A percentile compares a stretch with the other conserved stretches of the same genome.
Conservation (phyloP, 2,113 vertebrate genomes). For the Rhineura floridana region DNA sequence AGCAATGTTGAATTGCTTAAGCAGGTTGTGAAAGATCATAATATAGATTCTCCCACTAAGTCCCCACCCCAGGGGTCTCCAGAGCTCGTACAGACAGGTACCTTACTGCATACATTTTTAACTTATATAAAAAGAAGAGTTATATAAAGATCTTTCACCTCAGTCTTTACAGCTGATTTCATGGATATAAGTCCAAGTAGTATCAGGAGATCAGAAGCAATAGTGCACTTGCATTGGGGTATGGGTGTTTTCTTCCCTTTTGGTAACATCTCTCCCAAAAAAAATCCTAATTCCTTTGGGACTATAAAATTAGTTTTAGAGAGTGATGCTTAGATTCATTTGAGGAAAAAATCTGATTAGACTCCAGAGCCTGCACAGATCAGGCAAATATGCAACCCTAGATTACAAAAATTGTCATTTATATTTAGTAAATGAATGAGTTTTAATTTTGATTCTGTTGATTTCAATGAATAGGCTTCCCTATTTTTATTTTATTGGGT, state of each 20-base stretch:
- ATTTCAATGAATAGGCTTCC: neutral
- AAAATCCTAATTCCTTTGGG: neutral
- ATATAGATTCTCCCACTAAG: conserved; percentile 70
- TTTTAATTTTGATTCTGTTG: neutral
- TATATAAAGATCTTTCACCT: neutral
- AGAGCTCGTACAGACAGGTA: conserved; percentile 79
- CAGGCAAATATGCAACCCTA: neutral
- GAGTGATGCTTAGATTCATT: neutral
- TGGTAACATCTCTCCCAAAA: neutral
- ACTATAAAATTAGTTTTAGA: neutral
- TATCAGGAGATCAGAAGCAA: neutral
- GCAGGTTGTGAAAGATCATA: conserved; percentile 84
- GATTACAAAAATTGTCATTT: neutral
- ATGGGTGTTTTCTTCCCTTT: neutral
- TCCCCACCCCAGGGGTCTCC: conserved; percentile 80
- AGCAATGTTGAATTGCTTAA: conserved; percentile 93
- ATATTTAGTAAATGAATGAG: neutral
- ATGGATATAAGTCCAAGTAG: neutral
- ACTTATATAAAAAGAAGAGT: neutral
- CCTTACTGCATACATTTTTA: conserved; percentile 17
- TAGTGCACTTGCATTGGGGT: neutral
- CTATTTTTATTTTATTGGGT: neutral
- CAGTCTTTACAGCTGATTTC: neutral
- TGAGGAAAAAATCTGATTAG: neutral
- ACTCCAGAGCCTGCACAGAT: neutral